Evolutionary conservation across 2,888 invertebrate genomes (phyloP).

Genomic region (Sesia bembeciformis): DNA sequence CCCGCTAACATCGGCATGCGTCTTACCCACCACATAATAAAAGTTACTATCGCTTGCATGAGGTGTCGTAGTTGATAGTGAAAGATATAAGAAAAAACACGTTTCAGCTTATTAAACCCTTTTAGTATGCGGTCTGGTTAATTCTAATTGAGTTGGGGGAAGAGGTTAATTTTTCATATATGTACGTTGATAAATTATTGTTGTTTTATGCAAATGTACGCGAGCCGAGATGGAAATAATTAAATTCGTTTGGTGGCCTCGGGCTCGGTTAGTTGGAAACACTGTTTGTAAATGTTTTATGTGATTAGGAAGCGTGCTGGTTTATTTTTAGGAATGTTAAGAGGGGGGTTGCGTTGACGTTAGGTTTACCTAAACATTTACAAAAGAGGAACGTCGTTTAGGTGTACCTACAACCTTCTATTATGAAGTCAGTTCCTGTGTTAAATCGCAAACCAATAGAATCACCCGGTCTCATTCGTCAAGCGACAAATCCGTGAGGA

Average conservation of each 20-base stretch:
- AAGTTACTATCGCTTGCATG: no score
- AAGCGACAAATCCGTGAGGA: no score
- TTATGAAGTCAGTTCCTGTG: no score
- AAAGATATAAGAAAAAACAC: background rate
- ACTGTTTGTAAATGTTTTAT: slow-evolving; percentile 54
- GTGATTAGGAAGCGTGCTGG: slow-evolving; percentile 48
- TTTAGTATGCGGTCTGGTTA: slow-evolving; percentile 60
- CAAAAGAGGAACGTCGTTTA: no score
- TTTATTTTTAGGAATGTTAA: background rate
- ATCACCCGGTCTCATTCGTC: no score
- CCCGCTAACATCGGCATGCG: no score
- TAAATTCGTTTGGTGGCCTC: slow-evolving; percentile 57
- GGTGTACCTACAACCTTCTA: no score
- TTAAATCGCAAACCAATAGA: no score
- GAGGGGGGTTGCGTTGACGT: no score
- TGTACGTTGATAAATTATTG: slow-evolving; percentile 52
- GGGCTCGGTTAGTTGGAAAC: slow-evolving; percentile 37
- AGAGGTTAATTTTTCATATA: slow-evolving; percentile 63
- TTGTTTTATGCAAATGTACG: slow-evolving; percentile 65
- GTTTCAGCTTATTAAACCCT: slow-evolving; percentile 54
- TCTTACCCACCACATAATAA: no score
- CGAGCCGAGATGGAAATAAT: slow-evolving; percentile 56
- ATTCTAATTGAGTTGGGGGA: slow-evolving; percentile 62
- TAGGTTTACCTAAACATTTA: no score
- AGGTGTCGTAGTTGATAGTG: no score